Evolutionary conservation across 1,140 invertebrate genomes (phyloP).

Genomic region (Drosophila lini): DNA sequence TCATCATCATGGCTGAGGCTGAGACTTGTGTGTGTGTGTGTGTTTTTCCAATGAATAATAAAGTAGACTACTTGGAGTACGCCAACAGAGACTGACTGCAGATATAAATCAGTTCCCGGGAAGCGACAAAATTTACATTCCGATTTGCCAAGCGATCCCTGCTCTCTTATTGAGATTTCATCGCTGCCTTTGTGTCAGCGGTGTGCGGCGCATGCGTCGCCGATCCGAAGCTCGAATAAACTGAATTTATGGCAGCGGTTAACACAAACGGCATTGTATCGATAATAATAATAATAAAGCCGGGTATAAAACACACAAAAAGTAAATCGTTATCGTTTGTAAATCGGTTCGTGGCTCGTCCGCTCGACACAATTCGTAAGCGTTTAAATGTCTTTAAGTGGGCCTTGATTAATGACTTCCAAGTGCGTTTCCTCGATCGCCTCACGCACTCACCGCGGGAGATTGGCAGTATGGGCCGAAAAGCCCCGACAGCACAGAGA

Average conservation of each 20-base stretch:
- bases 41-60: conserved; percentile 77
- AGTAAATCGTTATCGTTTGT: conserved; percentile 62
- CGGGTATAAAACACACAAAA: conserved; percentile 35
- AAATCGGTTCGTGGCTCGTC: conserved; percentile 51
- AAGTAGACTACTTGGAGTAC: conserved; percentile 55
- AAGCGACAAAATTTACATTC: conserved; percentile 81
- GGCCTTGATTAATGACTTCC: conserved; percentile 75
- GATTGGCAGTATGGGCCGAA: conserved; percentile 36
- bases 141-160: conserved; percentile 58
- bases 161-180: conserved; percentile 76
- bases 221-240: conserved; percentile 27
- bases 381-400: conserved; percentile 76
- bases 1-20: conserved; percentile 24
- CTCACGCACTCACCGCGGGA: conserved; percentile 66
- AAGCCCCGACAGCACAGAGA: conserved; percentile 21
- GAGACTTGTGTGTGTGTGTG: conserved; percentile 58
- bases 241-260: conserved; percentile 76
- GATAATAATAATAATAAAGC: conserved; percentile 61
- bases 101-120: conserved; percentile 81
- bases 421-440: conserved; percentile 56
- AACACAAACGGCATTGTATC: conserved; percentile 76
- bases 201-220: conserved; percentile 70
- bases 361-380: conserved; percentile 74
- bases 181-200: conserved; percentile 70
- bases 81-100: conserved; percentile 41